These are phyloP conservation scores for Cepphus grylle DNA, from an alignment of 2,113 vertebrate genomes.

Conservation along the genomic window DNA sequence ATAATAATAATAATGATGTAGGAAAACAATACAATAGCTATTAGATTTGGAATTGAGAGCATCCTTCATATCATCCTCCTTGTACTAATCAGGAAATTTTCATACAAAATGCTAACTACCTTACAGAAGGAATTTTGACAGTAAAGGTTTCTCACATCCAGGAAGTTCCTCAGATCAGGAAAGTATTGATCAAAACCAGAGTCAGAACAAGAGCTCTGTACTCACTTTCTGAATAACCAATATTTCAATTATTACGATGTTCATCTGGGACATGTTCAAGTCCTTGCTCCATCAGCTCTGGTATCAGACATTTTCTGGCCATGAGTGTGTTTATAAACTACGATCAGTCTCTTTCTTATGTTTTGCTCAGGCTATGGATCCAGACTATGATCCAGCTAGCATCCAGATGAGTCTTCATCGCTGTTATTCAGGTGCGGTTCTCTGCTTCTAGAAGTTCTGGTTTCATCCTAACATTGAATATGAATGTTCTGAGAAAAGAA, in stretches of 20 bases:
- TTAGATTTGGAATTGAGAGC: not conserved
- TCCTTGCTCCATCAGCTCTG: not conserved
- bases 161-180: not conserved
- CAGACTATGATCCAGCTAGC: not conserved
- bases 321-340: not conserved
- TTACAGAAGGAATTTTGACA: not conserved
- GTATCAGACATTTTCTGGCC: not conserved
- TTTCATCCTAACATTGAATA: not conserved
- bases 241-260: not conserved
- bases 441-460: not conserved
- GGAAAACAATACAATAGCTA: not conserved
- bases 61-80: not conserved
- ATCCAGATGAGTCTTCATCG: not conserved
- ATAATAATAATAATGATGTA: not conserved
- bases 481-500: not conserved
- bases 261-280: not conserved
- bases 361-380: not conserved
- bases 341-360: not conserved
- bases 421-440: not conserved
- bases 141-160: not conserved
- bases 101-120: not conserved
- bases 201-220: not conserved
- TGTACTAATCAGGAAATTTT: not conserved
- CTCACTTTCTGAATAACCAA: accelerated
- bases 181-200: not conserved